These are phyloP conservation scores for Strongylocentrotus purpuratus DNA, from an alignment of 35 echinoderm and acorn worm genomes.

Conservation along the genomic window DNA sequence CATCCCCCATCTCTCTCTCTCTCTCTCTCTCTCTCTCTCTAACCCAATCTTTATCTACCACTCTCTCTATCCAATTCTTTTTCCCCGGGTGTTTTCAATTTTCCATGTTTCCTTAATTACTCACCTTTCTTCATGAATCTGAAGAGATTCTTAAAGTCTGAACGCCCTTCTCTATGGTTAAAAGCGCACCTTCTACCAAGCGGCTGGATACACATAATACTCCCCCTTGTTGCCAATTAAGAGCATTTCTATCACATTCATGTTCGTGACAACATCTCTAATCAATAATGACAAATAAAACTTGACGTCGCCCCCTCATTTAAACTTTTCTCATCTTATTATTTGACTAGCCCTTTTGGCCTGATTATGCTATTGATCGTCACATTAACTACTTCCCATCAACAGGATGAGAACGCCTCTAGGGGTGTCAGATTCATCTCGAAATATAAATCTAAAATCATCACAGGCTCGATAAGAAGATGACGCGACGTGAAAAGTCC, in stretches of 20 bases:
- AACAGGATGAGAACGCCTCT: neutral
- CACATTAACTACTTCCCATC: neutral
- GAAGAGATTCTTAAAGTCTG: too few relatives aligned
- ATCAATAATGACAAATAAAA: neutral
- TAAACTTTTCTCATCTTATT: neutral
- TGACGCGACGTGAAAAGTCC: neutral
- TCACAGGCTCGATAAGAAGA: neutral
- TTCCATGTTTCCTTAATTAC: too few relatives aligned
- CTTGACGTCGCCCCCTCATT: neutral
- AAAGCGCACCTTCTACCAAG: too few relatives aligned
- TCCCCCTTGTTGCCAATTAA: neutral
- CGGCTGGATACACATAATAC: too few relatives aligned
- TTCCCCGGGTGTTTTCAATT: too few relatives aligned
- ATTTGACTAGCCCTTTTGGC: neutral
- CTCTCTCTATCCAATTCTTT: too few relatives aligned
- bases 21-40: neutral
- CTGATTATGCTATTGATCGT: neutral
- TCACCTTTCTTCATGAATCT: too few relatives aligned
- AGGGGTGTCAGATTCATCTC: neutral
- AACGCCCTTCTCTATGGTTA: too few relatives aligned
- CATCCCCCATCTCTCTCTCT: neutral
- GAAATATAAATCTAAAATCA: neutral
- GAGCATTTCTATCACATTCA: neutral
- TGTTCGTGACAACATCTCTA: neutral
- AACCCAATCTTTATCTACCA: too few relatives aligned